Conservation (phyloP, 2,797 vertebrate species). For the Myotis pilosus region DNA sequence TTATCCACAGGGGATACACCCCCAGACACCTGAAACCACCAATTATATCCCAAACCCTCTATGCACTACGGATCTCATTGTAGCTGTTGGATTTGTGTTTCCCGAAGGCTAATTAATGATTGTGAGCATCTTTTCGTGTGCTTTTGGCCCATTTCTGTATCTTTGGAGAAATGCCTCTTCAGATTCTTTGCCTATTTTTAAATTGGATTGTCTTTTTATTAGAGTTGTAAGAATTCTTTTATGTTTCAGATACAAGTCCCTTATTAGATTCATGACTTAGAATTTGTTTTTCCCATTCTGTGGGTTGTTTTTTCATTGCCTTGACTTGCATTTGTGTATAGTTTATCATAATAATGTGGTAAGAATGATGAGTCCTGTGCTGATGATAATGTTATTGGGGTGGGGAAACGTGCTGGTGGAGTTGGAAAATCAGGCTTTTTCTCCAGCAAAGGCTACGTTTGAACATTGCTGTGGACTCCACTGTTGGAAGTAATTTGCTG, state of each 20-base stretch:
- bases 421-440: conserved; percentile 12
- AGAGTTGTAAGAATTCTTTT: neutral
- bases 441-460: neutral
- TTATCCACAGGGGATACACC: neutral
- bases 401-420: neutral
- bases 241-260: neutral
- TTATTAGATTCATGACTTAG: neutral
- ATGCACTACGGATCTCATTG: neutral
- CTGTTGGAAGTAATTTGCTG: neutral
- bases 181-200: neutral
- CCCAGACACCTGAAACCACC: neutral
- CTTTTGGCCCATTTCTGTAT: neutral
- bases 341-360: neutral
- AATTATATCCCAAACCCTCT: neutral
- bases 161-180: neutral
- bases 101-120: neutral
- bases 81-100: neutral
- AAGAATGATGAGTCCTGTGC: neutral
- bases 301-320: neutral
- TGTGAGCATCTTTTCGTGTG: neutral
- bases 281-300: neutral
- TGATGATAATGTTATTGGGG: neutral
- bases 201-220: neutral
- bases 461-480: neutral
- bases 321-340: conserved; percentile 4